A percentile compares a stretch with the other conserved stretches of the same genome.
Conservation (phyloP, 2,888 invertebrate genomes). For the Lochmaea capreae region DNA sequence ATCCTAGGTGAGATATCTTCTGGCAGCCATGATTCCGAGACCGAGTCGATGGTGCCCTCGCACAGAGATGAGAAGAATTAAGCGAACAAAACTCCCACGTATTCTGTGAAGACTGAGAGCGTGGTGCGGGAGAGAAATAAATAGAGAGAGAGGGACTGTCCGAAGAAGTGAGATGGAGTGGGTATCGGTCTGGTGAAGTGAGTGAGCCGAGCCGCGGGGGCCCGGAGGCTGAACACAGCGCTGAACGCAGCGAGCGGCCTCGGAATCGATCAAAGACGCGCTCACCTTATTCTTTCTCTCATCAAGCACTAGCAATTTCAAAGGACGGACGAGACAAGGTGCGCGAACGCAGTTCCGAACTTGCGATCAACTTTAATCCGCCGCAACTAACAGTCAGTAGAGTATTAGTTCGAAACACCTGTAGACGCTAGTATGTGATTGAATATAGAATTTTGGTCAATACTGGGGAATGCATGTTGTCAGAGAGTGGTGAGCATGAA, state of each 20-base stretch:
- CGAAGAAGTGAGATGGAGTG: constrained; percentile 28
- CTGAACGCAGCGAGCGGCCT: constrained; percentile 61
- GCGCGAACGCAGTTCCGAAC: constrained; percentile 51
- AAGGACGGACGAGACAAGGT: constrained; percentile 45
- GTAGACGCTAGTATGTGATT: constrained; percentile 67
- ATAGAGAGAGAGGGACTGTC: constrained; percentile 54
- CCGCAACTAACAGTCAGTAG: constrained; percentile 66
- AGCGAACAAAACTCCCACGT: constrained; percentile 56
- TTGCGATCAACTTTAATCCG: constrained; percentile 62
- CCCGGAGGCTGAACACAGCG: constrained; percentile 74
- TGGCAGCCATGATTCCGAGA: constrained; percentile 63
- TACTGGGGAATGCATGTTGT: constrained; percentile 59
- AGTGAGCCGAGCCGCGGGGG: constrained; percentile 67
- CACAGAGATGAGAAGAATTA: constrained; percentile 56
- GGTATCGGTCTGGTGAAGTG: constrained; percentile 68
- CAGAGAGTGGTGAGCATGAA: constrained; percentile 59
- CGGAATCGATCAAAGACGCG: constrained; percentile 56
- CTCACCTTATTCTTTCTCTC: constrained; percentile 52
- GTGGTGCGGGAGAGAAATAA: constrained; percentile 45
- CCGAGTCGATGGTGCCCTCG: constrained; percentile 58
- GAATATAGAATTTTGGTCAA: constrained; percentile 58
- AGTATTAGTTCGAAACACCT: constrained; percentile 67
- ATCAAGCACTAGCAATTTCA: constrained; percentile 40
- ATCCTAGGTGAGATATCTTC: constrained; percentile 41
- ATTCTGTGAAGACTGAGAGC: constrained; percentile 35